Base-by-base conservation (phyloP, 2,113 vertebrate genomes). In the Copsychus sechellarum region DNA sequence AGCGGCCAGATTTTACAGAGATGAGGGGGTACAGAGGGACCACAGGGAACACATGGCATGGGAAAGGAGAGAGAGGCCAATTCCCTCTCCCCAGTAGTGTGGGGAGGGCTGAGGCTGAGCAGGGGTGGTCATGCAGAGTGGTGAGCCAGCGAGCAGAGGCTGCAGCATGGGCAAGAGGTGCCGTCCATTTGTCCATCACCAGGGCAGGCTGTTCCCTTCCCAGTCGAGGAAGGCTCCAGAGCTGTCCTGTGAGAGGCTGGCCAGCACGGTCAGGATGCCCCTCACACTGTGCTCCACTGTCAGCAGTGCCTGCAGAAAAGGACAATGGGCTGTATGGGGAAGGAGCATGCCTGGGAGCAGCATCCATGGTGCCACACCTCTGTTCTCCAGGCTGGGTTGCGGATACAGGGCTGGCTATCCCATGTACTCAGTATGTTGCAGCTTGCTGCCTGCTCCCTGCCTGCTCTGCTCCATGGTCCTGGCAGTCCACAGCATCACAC, bases 131-230 rank as follows among this genome's bases (percentile, higher is more conserved):
- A 14, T 1, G 11, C 6, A 13, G 36, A 51, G 31, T 16, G 28
- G 6, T 24, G 34, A 53, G 22, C 57, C 26, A 14, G 47, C 0
- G 0, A 64, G 38, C 1, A 50, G 71, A 76, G 36, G n/a, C 57
- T 73, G 28, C 14, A 4, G 45, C 10, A 2, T 3, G 9, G 53
- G 47, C 34, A 56, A 54, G 70, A 69, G 26, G 22, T 0, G 0
- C 17, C 0, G 0, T 82, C 29, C 22, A 1, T 56, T 40, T 47
- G 71, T 47, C 54, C 25, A 2, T 98, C 91, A 98, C 97, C 97
- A 98, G 51, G 95, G 96, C 85, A 98, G 86, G 29, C 42, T 62
- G 29, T 90, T 97, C 40, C 97, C 97, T 88, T 98, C 93, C 96
- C 96, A 96, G 93, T 97, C 88, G 3, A 98, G 85, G 69, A 97